Percentiles rank a stretch among this genome's conserved stretches.
Conservation (phyloP, 92 coral and sea anemone genomes). For the Anthopleura xanthogrammica region DNA sequence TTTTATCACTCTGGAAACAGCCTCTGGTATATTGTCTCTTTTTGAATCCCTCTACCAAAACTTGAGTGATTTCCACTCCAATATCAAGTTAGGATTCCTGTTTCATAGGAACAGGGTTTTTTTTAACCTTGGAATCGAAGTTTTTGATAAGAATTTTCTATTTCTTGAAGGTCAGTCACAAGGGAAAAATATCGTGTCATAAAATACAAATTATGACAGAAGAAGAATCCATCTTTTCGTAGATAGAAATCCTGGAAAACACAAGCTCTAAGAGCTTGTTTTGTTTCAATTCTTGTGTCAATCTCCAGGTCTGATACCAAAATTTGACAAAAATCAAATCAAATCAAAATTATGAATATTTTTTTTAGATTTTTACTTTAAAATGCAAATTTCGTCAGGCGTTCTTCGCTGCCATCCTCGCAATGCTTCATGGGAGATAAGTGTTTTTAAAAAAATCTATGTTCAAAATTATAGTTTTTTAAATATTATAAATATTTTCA, state of each 20-base stretch:
- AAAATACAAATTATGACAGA: background rate
- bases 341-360: background rate
- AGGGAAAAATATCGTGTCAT: too few relatives aligned
- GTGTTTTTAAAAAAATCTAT: background rate
- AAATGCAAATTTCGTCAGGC: slow-evolving; percentile 25
- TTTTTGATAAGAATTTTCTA: background rate
- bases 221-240: background rate
- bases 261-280: background rate
- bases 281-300: background rate
- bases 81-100: background rate
- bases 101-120: background rate
- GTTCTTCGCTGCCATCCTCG: slow-evolving; percentile 5
- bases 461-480: background rate
- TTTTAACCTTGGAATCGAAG: background rate
- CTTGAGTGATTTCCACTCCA: background rate
- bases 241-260: background rate
- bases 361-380: background rate
- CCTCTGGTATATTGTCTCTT: background rate
- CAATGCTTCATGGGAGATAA: slow-evolving; percentile 25
- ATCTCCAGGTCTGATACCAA: background rate
- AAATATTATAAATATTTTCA: background rate
- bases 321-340: background rate
- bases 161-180: too few relatives aligned
- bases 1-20: slow-evolving; percentile 32
- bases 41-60: background rate